phyloP scores from a whole-genome alignment of 2,113 vertebrate species.

The Litocranius walleri region DNA sequence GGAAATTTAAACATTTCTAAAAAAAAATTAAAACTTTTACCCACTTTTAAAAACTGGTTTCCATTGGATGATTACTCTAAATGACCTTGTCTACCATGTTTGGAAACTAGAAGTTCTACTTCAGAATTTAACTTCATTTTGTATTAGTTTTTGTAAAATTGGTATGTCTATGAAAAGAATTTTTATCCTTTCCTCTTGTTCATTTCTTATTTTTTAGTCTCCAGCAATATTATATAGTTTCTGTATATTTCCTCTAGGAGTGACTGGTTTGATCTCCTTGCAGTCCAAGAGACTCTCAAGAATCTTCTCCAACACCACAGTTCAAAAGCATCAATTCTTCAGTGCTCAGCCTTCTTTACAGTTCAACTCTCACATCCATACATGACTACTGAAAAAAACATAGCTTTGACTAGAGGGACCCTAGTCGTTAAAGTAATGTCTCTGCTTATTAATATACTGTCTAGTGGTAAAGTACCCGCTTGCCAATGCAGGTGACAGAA shows the following conservation, averaged over 20 bases:
- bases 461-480: not conserved
- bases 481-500: not conserved
- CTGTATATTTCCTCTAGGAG: not conserved
- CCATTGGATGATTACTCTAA: not conserved
- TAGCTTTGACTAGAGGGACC: fast-evolving
- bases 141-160: not conserved
- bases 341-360: not conserved
- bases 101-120: not conserved
- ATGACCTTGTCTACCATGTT: not conserved
- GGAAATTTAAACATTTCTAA: not conserved
- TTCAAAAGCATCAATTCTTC: not conserved
- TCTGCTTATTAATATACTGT: not conserved
- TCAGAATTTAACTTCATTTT: not conserved
- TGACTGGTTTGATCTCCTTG: not conserved
- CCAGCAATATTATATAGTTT: not conserved
- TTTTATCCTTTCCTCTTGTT: not conserved
- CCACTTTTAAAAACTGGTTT: not conserved
- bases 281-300: not conserved
- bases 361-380: not conserved
- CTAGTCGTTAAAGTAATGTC: not conserved
- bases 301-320: not conserved
- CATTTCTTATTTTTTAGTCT: not conserved
- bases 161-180: not conserved
- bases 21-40: not conserved
- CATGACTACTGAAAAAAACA: not conserved